phyloP scores from a whole-genome alignment of 2,797 vertebrate genomes.

The Loriculus beryllinus region DNA sequence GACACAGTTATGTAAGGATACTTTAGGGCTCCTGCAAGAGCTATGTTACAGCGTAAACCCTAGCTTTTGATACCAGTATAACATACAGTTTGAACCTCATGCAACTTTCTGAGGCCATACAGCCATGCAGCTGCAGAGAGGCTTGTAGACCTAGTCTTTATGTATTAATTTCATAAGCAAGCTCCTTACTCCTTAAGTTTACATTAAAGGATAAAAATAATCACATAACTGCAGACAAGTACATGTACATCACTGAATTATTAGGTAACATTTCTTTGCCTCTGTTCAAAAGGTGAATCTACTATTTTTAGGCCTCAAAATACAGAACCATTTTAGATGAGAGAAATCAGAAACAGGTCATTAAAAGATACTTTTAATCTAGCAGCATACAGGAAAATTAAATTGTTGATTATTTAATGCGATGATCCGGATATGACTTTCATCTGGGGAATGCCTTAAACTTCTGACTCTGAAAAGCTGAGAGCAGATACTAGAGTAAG shows the following conservation, averaged over 20 bases:
- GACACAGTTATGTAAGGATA: not conserved
- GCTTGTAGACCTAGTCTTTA: not conserved
- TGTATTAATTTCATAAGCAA: conserved; percentile 1
- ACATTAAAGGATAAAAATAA: conserved; percentile 43
- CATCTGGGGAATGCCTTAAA: conserved; percentile 23
- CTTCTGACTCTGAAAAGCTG: conserved; percentile 20
- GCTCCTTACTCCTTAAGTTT: conserved; percentile 26
- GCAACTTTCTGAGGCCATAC: not conserved
- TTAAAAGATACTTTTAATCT: conserved; percentile 43
- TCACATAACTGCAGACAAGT: not conserved
- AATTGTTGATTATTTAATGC: not conserved
- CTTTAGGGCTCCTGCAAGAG: not conserved
- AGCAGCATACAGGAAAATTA: not conserved
- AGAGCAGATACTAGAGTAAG: not conserved
- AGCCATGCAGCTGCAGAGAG: not conserved
- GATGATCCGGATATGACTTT: not conserved
- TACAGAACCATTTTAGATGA: not conserved
- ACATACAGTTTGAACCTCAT: not conserved
- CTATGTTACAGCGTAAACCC: not conserved
- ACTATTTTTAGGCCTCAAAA: conserved; percentile 14
- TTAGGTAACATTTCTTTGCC: conserved; percentile 55
- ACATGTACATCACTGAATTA: conserved; percentile 28
- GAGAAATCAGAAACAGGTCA: conserved; percentile 45
- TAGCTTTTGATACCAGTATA: not conserved
- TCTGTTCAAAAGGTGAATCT: conserved; percentile 44